Evolutionary conservation across 2,797 vertebrate genomes (phyloP).

Genomic region (Melanotaenia trifasciata): DNA sequence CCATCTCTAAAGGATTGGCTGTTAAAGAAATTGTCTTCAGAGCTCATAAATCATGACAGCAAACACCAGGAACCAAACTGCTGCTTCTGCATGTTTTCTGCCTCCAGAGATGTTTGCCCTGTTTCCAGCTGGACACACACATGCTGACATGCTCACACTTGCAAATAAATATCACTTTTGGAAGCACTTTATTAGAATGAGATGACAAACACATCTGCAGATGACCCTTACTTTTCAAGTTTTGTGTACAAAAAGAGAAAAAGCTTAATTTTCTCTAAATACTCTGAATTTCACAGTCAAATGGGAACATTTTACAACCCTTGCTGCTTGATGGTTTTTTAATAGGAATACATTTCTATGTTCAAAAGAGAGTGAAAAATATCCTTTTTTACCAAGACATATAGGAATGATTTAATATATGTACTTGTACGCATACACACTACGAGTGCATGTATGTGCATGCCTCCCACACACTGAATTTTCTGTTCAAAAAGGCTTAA

Average conservation of each 20-base stretch:
- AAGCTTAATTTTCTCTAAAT: not conserved
- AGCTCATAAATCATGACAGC: conserved; percentile 32
- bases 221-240: not conserved
- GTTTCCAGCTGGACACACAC: conserved; percentile 37
- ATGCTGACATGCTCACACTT: conserved; percentile 5
- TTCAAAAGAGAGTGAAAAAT: not conserved
- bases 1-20: not conserved
- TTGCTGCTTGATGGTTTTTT: not conserved
- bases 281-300: not conserved
- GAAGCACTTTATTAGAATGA: not conserved
- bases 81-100: conserved; percentile 60
- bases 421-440: not conserved
- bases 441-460: not conserved
- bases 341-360: not conserved
- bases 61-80: conserved; percentile 29
- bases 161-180: conserved; percentile 3
- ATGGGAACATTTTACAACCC: not conserved
- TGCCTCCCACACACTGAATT: not conserved
- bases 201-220: conserved; percentile 7
- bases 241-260: not conserved
- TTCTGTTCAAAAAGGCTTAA: not conserved
- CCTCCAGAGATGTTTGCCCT: conserved; percentile 44
- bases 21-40: conserved; percentile 4
- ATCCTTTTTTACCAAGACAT: not conserved
- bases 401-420: no score